Percentiles rank a stretch among this genome's conserved stretches.
These are phyloP conservation scores for Neoaliturus tenellus DNA, from an alignment of 2,888 invertebrate genomes.

Conservation along the genomic window DNA sequence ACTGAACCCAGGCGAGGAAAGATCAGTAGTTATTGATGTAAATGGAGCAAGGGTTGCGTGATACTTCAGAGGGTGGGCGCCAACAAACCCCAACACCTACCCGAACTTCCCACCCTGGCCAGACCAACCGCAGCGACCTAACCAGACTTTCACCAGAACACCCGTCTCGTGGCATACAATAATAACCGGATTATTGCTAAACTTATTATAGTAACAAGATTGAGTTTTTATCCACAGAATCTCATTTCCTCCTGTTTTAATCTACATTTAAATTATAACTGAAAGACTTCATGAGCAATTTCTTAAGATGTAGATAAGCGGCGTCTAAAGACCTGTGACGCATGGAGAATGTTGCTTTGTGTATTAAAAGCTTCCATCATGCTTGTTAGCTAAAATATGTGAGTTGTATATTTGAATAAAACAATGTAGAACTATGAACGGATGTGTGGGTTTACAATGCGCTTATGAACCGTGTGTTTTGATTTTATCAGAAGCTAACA, in stretches of 20 bases:
- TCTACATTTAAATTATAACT: not conserved
- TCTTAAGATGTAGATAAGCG: not conserved
- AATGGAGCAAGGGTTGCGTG: not conserved
- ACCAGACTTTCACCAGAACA: not conserved
- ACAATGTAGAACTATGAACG: too few species aligned
- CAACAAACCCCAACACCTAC: not conserved
- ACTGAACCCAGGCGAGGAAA: not conserved
- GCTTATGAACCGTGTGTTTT: too few species aligned
- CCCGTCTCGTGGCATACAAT: not conserved
- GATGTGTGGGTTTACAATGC: too few species aligned
- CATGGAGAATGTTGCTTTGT: too few species aligned
- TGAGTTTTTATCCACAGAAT: not conserved
- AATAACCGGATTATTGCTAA: not conserved
- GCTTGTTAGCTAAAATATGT: too few species aligned
- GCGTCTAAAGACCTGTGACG: too few species aligned
- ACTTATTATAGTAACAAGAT: not conserved
- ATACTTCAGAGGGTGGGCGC: not conserved
- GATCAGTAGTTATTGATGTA: slow-evolving; percentile 10
- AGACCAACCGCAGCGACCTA: not conserved
- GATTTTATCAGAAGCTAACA: too few species aligned
- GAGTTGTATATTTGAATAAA: too few species aligned
- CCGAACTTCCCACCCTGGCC: not conserved
- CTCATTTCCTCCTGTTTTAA: not conserved
- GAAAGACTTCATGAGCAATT: not conserved
- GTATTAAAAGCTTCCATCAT: too few species aligned